Percentiles rank a stretch among this genome's conserved stretches.
Evolutionary conservation across 1,140 invertebrate genomes (phyloP).

Genomic region (Panonychus citri): DNA sequence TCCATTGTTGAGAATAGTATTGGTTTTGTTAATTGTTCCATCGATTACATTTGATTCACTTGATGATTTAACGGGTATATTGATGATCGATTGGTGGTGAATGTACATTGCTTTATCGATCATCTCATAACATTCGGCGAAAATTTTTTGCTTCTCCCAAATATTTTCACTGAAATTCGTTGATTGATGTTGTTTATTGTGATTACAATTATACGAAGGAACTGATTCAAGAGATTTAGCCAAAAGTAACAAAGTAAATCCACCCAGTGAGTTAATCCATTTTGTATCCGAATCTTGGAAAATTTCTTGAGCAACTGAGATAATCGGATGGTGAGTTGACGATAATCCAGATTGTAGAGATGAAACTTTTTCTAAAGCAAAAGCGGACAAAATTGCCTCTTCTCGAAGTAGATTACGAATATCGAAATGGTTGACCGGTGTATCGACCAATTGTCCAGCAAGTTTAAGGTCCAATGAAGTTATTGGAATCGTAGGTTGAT

Average conservation of each 20-base stretch:
- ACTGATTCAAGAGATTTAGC: not conserved
- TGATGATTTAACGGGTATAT: not conserved
- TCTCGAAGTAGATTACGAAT: not conserved
- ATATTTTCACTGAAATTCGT: not conserved
- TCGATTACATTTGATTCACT: no score
- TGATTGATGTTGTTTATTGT: no score
- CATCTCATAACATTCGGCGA: slow-evolving; percentile 6
- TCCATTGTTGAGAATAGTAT: not conserved
- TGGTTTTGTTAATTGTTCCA: not conserved
- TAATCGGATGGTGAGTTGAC: not conserved
- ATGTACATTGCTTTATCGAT: slow-evolving; percentile 4
- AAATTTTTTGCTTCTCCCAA: not conserved
- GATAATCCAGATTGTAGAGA: not conserved
- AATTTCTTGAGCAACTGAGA: not conserved
- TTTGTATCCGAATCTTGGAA: not conserved
- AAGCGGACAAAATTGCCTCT: not conserved
- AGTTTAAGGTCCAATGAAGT: no score
- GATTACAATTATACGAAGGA: not conserved
- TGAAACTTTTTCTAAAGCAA: not conserved
- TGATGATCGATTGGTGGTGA: slow-evolving; percentile 1
- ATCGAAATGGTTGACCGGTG: not conserved
- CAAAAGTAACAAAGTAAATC: not conserved
- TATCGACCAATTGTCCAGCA: not conserved
- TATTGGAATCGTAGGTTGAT: no score
- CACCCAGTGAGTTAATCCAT: not conserved